Percentiles rank a stretch among this genome's conserved stretches.
phyloP scores from a whole-genome alignment of 2,797 vertebrate genomes.

The Peromyscus melanophrys region DNA sequence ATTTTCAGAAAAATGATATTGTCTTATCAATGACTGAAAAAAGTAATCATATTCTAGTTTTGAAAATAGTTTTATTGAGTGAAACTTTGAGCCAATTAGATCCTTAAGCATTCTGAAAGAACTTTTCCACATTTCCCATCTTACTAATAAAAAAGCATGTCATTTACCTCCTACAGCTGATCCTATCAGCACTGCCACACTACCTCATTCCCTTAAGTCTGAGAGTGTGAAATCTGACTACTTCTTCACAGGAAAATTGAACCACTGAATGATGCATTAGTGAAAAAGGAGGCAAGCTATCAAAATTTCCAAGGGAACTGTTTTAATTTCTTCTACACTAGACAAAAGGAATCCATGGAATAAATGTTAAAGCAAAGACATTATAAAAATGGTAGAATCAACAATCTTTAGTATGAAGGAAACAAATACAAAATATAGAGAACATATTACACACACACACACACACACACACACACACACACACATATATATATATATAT shows the following conservation, averaged over 20 bases:
- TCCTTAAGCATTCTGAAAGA: neutral
- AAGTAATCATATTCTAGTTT: neutral
- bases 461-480: too few relatives aligned
- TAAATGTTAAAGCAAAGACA: constrained; percentile 33
- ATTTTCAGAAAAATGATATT: neutral
- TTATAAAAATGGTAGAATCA: constrained; percentile 17
- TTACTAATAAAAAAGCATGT: neutral
- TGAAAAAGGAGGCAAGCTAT: neutral
- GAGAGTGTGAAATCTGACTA: constrained; percentile 9
- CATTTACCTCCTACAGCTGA: neutral
- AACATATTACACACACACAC: too few relatives aligned
- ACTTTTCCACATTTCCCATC: neutral
- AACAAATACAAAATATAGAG: neutral
- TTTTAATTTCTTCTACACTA: constrained; percentile 39
- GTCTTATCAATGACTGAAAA: neutral
- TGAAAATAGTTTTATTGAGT: neutral
- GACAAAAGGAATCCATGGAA: neutral
- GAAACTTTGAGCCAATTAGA: neutral
- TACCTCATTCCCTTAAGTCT: neutral
- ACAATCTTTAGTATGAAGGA: neutral
- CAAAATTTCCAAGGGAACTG: neutral
- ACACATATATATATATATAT: neutral
- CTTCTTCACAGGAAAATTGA: neutral
- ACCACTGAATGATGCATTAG: neutral
- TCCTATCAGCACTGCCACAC: neutral